Conservation (phyloP, 2,797 vertebrate species). For the Falco novaeseelandiae region DNA sequence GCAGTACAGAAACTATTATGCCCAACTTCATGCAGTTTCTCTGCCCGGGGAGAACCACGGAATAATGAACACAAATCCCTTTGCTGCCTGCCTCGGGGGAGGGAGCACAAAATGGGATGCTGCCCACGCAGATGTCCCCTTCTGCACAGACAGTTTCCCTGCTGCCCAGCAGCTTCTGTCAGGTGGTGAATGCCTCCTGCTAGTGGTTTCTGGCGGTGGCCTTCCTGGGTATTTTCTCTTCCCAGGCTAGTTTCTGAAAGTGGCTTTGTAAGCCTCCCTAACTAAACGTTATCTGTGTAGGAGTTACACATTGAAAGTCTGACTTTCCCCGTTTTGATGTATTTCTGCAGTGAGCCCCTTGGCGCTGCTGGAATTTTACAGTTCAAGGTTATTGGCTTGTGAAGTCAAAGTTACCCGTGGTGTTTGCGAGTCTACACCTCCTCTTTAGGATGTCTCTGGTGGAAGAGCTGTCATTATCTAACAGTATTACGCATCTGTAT, state of each 20-base stretch:
- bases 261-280: neutral
- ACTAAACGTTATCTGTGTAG: neutral
- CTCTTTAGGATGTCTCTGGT: neutral
- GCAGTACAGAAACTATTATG: neutral
- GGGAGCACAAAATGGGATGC: neutral
- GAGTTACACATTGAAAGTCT: neutral
- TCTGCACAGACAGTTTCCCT: neutral
- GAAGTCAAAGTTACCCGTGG: neutral
- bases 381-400: constrained; percentile 21
- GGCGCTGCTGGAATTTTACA: neutral
- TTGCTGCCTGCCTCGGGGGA: neutral
- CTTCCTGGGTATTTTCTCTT: neutral
- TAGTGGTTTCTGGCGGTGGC: neutral
- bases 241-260: neutral
- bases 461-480: neutral
- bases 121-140: rapidly evolving
- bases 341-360: neutral
- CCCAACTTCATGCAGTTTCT: neutral
- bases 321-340: neutral
- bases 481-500: neutral
- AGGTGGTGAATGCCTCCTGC: neutral
- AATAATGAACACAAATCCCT: neutral
- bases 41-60: rapidly evolving
- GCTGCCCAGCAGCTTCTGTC: neutral
- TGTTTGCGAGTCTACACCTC: neutral